Conservation (phyloP, 2,888 invertebrate genomes). For the Himalopsyche japonica region DNA sequence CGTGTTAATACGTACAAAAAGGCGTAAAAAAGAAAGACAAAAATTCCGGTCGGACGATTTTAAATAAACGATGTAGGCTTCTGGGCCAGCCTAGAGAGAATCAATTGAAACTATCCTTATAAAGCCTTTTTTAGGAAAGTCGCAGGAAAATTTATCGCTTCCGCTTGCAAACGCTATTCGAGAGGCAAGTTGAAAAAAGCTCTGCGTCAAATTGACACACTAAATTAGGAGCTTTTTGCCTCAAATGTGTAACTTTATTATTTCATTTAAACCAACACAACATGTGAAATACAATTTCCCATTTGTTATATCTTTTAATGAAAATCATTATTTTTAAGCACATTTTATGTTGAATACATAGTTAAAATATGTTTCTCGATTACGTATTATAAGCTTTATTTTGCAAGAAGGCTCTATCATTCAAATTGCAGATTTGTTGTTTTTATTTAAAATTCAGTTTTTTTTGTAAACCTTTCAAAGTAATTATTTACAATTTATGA, state of each 20-base stretch:
- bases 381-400: no score
- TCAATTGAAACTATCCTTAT: not conserved
- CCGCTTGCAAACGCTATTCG: not conserved
- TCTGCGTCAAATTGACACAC: not conserved
- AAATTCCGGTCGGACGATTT: not conserved
- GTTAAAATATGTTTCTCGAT: no score
- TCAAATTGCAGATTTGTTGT: no score
- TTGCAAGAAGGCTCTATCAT: no score
- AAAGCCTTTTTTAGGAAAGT: not conserved
- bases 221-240: not conserved
- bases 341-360: no score
- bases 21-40: not conserved
- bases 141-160: not conserved
- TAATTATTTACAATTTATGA: no score
- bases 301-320: no score
- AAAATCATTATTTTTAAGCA: no score
- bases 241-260: not conserved
- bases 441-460: no score
- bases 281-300: no score
- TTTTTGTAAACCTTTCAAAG: no score
- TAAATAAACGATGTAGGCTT: not conserved
- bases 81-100: not conserved
- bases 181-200: not conserved
- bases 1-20: not conserved
- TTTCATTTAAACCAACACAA: no score